Base-by-base conservation (phyloP, 2,888 invertebrate genomes). In the Pollenia amentaria region DNA sequence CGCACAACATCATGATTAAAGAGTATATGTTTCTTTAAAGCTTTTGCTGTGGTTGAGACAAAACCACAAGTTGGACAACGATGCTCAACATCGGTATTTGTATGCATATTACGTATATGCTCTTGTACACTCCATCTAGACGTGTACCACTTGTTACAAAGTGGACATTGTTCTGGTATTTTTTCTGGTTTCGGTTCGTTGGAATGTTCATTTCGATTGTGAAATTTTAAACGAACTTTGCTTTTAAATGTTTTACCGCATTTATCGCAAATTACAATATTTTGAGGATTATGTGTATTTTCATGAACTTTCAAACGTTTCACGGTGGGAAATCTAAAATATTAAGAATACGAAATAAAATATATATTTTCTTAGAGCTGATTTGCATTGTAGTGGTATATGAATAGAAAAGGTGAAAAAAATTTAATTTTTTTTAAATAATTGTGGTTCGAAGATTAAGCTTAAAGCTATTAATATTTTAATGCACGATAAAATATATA, bases 1-100 rank as follows among this genome's bases (percentile, higher is more conserved):
- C 91, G 90, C 10, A 90, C 89, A 29, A 90, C 90, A n/a, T 90
- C 90, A 79, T 92, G 92, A 51, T 91, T 91, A 84, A 91, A 92
- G 44, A 90, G 88, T 12, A 92, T 89, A 70, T 92, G 92, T 18
- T 90, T 91, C 87, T 90, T 91, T 62, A 92, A 89, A 4, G 92
- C 91, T 65, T 91, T 90, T 2, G 90, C 81, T 18, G 90, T 91
- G 10, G 92, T 92, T 1, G 92, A 92, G 7, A 91, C 88, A 85
- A 92, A 92, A 0, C 90, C 89, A 80, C 92, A 92, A 12, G 90
- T 88, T 21, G 90, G 88, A 46, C 92, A 92, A 48, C 84, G 87
- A 87, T 87, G 87, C 57, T 81, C 87, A 42, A 87, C 48, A 60
- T 84, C 84, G 12, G 65, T 84, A 29, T 87, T 55, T 10, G 55